Evolutionary conservation across 2,113 vertebrate species (phyloP).

Genomic region (Phalacrocorax carbo): DNA sequence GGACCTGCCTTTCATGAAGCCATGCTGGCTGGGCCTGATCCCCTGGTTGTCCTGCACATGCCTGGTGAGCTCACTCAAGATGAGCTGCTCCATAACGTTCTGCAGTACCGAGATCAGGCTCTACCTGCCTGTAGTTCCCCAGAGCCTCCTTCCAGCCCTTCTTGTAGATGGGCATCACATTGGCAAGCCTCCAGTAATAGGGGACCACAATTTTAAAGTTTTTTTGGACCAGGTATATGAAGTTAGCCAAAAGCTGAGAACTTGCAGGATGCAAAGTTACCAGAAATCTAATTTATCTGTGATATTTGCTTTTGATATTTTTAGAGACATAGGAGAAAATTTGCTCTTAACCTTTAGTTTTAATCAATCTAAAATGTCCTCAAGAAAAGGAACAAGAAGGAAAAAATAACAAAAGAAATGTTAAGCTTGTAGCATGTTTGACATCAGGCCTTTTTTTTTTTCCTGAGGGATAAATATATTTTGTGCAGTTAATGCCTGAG

Average conservation of each 20-base stretch:
- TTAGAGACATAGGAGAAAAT: background rate
- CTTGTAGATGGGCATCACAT: no score
- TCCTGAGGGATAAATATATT: background rate
- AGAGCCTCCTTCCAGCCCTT: no score
- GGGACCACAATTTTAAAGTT: background rate
- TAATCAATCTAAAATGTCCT: background rate
- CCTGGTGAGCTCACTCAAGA: no score
- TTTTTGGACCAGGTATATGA: rapidly evolving
- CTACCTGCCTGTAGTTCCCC: no score
- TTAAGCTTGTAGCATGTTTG: background rate
- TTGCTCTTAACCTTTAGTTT: background rate
- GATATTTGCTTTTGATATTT: background rate
- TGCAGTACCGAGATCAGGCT: no score
- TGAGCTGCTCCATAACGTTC: no score
- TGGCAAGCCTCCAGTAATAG: no score
- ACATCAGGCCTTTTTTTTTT: background rate
- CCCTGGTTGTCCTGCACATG: no score
- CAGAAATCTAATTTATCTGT: background rate
- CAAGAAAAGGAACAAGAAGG: background rate
- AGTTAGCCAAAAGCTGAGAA: background rate
- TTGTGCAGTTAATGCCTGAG: background rate
- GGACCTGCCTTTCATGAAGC: no score
- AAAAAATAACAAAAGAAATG: background rate
- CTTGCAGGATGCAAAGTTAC: background rate
- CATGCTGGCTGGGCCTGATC: no score